Evolutionary conservation across 2,797 vertebrate genomes (phyloP).

Genomic region (Aratinga solstitialis): DNA sequence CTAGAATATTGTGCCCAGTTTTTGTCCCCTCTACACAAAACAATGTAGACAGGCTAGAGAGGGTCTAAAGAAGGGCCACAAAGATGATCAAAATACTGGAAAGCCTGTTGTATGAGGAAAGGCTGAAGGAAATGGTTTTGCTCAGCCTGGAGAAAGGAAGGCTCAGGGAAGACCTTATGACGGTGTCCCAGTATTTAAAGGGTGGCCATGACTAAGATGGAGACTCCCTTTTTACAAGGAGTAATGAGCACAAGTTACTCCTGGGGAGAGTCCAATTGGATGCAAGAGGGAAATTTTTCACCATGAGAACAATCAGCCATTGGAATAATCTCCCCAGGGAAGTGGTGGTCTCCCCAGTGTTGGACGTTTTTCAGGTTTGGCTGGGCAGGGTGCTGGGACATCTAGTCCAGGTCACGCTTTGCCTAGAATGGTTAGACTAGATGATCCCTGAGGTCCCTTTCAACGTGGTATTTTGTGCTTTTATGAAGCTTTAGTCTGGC

Average conservation of each 20-base stretch:
- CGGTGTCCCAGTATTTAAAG: background rate
- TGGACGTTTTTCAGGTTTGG: background rate
- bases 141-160: background rate
- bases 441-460: background rate
- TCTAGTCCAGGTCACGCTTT: background rate
- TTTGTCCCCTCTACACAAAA: background rate
- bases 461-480: background rate
- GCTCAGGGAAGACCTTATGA: background rate
- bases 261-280: accelerated
- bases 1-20: background rate
- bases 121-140: background rate
- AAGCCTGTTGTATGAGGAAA: background rate
- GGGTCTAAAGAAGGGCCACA: background rate
- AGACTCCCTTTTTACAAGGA: background rate
- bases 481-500: background rate
- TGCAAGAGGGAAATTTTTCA: background rate
- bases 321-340: background rate
- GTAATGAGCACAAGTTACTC: background rate
- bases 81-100: background rate
- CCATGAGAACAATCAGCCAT: background rate
- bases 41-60: background rate
- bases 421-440: background rate
- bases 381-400: accelerated
- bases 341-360: background rate
- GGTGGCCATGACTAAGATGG: background rate